Conservation (phyloP, 2,888 invertebrate genomes). For the Lomographa bimaculata region DNA sequence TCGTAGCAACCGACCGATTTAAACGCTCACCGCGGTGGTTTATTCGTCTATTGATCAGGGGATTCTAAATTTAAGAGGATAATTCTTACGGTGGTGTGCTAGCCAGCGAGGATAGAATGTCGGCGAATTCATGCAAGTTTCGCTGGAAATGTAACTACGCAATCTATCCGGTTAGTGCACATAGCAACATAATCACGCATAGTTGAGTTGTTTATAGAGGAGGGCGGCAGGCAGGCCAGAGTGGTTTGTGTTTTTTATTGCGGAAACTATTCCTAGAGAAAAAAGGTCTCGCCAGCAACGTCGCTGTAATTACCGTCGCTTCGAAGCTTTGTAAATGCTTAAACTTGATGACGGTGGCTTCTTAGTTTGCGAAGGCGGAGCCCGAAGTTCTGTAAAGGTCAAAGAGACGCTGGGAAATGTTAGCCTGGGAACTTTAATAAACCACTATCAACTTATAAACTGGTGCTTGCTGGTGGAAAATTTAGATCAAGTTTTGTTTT, state of each 20-base stretch:
- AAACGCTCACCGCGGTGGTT: slow-evolving; percentile 20
- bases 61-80: slow-evolving; percentile 14
- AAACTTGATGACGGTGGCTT: slow-evolving; percentile 4
- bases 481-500: slow-evolving; percentile 3
- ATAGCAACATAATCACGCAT: slow-evolving; percentile 45
- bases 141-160: slow-evolving; percentile 22
- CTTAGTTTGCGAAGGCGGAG: slow-evolving; percentile 3
- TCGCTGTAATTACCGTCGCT: slow-evolving; percentile 8
- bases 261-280: slow-evolving; percentile 3
- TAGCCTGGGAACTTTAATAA: too few relatives aligned
- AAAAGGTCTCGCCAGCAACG: slow-evolving; percentile 8
- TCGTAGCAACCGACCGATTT: slow-evolving; percentile 40
- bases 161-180: slow-evolving; percentile 40
- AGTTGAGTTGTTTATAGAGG: slow-evolving; percentile 9
- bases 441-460: too few relatives aligned
- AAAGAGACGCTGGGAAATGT: slow-evolving; percentile 4
- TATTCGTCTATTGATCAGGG: neutral
- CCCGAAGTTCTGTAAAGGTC: slow-evolving; percentile 9
- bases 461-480: neutral
- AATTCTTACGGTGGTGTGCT: slow-evolving; percentile 4
- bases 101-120: slow-evolving; percentile 8
- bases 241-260: slow-evolving; percentile 9
- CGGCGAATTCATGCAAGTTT: slow-evolving; percentile 12
- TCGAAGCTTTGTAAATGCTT: slow-evolving; percentile 10
- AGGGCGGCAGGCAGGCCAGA: slow-evolving; percentile 12